These are phyloP conservation scores for Empidonax alnorum DNA, from an alignment of 2,113 vertebrate genomes.

Conservation along the genomic window DNA sequence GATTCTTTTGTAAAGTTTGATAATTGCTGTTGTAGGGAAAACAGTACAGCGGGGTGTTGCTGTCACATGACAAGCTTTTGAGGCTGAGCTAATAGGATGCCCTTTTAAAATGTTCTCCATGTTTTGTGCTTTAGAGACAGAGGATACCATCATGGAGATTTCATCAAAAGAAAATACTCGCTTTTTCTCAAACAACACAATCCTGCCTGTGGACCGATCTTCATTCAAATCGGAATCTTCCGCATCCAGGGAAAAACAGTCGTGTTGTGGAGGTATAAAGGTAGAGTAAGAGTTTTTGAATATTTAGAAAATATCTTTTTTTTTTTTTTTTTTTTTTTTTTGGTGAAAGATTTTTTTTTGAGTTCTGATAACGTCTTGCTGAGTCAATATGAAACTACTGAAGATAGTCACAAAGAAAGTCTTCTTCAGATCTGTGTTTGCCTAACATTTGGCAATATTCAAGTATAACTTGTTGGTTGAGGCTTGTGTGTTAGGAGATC, in stretches of 20 bases:
- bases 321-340: not conserved
- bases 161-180: conserved; percentile 73
- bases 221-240: conserved; percentile 68
- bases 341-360: not conserved
- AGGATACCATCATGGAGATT: conserved; percentile 69
- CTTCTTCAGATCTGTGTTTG: not conserved
- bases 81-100: conserved; percentile 39
- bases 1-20: not conserved
- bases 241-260: conserved; percentile 40
- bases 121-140: conserved; percentile 46
- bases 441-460: not conserved
- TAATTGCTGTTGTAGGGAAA: conserved; percentile 46
- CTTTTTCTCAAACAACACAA: conserved; percentile 64
- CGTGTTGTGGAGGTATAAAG: conserved; percentile 73
- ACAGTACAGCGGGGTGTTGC: conserved; percentile 37
- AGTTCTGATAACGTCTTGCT: not conserved
- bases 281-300: conserved; percentile 54
- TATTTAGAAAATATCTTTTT: not conserved
- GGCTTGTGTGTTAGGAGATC: not conserved
- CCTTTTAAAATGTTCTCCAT: conserved; percentile 44
- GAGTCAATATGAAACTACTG: not conserved
- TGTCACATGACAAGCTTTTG: conserved; percentile 36
- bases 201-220: conserved; percentile 24
- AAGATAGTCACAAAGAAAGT: not conserved
- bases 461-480: not conserved